Evolutionary conservation across 30 jellyfish, hydroid and myxozoan species (phyloP), one percentile per base, ranked within the genome.

Genomic region (Pelagia noctiluca): DNA sequence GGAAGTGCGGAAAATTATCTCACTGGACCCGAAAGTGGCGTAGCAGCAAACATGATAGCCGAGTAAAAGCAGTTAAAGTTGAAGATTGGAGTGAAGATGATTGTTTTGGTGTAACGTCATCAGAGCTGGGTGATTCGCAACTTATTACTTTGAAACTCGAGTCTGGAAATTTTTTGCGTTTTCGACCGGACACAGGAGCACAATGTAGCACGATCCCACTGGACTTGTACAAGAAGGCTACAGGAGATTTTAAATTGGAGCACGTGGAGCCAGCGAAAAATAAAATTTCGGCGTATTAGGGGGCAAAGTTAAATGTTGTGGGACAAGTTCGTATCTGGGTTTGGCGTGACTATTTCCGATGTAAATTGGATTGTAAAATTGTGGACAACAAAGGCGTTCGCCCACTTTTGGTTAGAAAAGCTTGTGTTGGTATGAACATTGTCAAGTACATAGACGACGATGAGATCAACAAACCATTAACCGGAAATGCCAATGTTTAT

Each of bases 321-420:
- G 72, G 72, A 60, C 72, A 60, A 60, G 72, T 60, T 60, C 72
- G 72, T 60, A 60, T 60, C 35, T 24, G 72, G 72, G 72, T 60
- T 26, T 60, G 72, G 72, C 72, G 35, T 60, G 72, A 60, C 72
- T 10, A 60, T 60, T 60, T 60, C 35, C 5, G 72, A 60, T 60
- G 72, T 60, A 60, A 60, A 60, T 26, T 60, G 72, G 72, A 60
- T 26, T 60, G 72, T 60, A 60, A 26, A 60, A 60, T 60, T 24
- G 72, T 60, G 72, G 72, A 60, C 35, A 60, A 60, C 72, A 60
- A 60, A 60, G 72, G 72, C 10, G 35, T 60, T 60, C 72, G 35
- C 72, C 72, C 72, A n/a, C 72, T 60, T 26, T 26, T 60, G 35
- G 72, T 10, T n/a, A 22, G 72, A 26, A 60, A 60, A 60, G 72